A percentile compares a stretch with the other conserved stretches of the same genome.
phyloP scores from a whole-genome alignment of 1,140 invertebrate genomes.

The Ips nitidus region DNA sequence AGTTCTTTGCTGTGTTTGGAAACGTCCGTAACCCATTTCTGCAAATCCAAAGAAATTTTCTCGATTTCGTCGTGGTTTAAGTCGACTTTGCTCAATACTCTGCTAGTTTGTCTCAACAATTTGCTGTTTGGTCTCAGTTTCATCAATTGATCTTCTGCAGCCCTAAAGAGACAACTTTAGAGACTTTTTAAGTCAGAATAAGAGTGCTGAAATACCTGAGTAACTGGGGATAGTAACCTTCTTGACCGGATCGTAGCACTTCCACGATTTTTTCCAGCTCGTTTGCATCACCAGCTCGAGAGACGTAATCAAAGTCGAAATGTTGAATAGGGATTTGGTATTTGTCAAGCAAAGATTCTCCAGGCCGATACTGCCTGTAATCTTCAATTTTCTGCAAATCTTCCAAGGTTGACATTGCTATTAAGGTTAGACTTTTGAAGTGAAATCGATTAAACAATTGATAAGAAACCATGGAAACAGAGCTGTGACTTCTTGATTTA shows the following conservation, averaged over 20 bases:
- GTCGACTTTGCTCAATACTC: conserved; percentile 53
- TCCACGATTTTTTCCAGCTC: conserved; percentile 63
- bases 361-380: conserved; percentile 1
- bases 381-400: conserved; percentile 28
- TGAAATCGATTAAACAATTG: neutral
- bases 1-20: conserved; percentile 45
- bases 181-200: neutral
- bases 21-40: conserved; percentile 40
- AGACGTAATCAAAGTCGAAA: conserved; percentile 62
- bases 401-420: conserved; percentile 31
- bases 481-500: no score
- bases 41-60: conserved; percentile 53
- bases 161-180: conserved; percentile 38
- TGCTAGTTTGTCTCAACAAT: conserved; percentile 55
- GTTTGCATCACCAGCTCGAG: conserved; percentile 55
- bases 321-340: conserved; percentile 62
- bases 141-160: conserved; percentile 58
- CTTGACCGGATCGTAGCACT: conserved; percentile 67
- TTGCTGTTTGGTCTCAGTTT: conserved; percentile 58
- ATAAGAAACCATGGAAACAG: no score
- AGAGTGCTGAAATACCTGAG: conserved; percentile 43
- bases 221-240: conserved; percentile 66
- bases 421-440: neutral
- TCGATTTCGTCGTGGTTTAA: conserved; percentile 51
- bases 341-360: conserved; percentile 47